Conservation (phyloP, 2,797 vertebrate species). For the Sebastes dallii region DNA sequence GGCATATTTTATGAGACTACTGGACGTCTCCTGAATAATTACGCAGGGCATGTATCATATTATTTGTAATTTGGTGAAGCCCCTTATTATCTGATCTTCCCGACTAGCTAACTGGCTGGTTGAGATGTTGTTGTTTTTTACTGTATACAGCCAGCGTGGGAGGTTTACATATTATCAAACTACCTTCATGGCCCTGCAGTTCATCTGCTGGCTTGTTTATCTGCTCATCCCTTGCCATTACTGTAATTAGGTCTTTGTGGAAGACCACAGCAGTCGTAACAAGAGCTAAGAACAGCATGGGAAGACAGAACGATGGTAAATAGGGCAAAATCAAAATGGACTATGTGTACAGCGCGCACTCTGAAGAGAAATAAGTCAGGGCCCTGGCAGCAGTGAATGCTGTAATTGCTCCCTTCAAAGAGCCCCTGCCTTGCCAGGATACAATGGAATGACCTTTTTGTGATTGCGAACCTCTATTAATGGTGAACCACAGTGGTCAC, state of each 20-base stretch:
- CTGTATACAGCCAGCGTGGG: constrained; percentile 59
- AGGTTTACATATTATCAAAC: constrained; percentile 78
- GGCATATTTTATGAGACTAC: constrained; percentile 47
- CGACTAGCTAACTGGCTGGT: constrained; percentile 52
- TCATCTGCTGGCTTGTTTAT: constrained; percentile 72
- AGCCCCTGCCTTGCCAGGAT: constrained; percentile 67
- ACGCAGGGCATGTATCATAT: constrained; percentile 24
- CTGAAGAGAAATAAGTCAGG: constrained; percentile 74
- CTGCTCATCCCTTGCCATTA: constrained; percentile 76
- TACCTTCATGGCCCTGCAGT: constrained; percentile 60
- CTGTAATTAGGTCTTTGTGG: constrained; percentile 77
- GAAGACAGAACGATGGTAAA: constrained; percentile 74
- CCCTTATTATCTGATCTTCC: constrained; percentile 37
- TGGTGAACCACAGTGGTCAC: constrained; percentile 57
- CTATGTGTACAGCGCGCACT: constrained; percentile 64
- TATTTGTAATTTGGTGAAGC: constrained; percentile 38
- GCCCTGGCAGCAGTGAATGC: constrained; percentile 68
- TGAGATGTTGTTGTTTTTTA: constrained; percentile 35
- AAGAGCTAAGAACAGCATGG: constrained; percentile 66
- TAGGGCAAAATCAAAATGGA: constrained; percentile 72
- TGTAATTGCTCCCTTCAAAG: constrained; percentile 81
- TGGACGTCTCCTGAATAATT: constrained; percentile 51
- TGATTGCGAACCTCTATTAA: constrained; percentile 76
- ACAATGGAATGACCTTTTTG: constrained; percentile 79
- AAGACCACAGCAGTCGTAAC: constrained; percentile 64